Base-by-base conservation (phyloP, 2,888 invertebrate genomes). In the Erynnis tages region DNA sequence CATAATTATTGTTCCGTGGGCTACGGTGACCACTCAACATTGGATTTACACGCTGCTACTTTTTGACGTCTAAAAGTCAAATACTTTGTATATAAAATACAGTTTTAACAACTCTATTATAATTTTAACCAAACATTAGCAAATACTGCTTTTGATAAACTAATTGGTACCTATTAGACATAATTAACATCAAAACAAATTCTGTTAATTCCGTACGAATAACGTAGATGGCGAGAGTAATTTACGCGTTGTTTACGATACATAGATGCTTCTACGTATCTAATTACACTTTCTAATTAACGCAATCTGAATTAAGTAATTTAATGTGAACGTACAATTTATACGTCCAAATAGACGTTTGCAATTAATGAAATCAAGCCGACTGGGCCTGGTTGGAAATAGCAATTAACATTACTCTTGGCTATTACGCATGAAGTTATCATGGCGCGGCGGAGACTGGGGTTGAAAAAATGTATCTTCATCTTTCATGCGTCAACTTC, bases 271-370 rank as follows among this genome's bases (percentile, higher is more conserved):
- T 50, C 21, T 11, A 43, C 35, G 30, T 38, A 32, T 55, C 21
- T 40, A 16, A 32, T 48, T 40, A 30, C 48, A 16, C 30, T 48
- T 40, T 40, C 48, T 40, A 48, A 48, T 48, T 40, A 48, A 48
- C 48, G 30, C 29, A 27, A 48, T 40, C 38, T 32, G 29, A 48
- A 48, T 48, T 48, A 32, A 48, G 48, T 40, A 40, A 48, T 40
- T 38, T 40, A 16, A 27, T 29, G 30, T 21, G 23, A 40, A 40
- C 38, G 29, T 48, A 32, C 38, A 32, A 32, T 40, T 30, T 40
- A 32, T 30, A 10, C 10, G 21, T 32, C 10, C 8, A 23, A 48
- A 48, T 40, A 48, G 23, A 30, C 38, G 34, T 16, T 2, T n/a
- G 34, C 21, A 40, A 40, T 40, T 40, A 48, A 30, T 40, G 40